Base-by-base conservation (phyloP, 2,888 invertebrate genomes). In the Argyresthia albistria region DNA sequence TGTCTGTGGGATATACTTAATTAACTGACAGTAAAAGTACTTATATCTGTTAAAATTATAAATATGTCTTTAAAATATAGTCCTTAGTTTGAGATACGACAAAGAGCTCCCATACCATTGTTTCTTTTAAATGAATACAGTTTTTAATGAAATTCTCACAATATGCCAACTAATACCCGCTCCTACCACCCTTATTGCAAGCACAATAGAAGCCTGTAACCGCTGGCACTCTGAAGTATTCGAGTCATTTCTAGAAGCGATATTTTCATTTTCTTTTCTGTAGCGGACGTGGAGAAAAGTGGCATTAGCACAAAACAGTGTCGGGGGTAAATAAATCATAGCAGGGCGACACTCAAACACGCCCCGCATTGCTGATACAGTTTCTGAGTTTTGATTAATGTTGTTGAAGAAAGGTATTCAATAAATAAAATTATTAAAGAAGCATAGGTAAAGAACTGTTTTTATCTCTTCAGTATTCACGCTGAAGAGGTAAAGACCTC, bases 281-380 rank as follows among this genome's bases (percentile, higher is more conserved):
- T 4, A 14, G 14, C 45, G 14, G 45, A 45, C 45, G 36, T 12
- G 36, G 12, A 35, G 35, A 48, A 48, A 48, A 48, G 36, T 14
- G 37, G 48, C 48, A 48, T 48, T 37, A 48, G 48, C 48, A 48
- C 48, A 48, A 39, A 48, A 48, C 48, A 48, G 36, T 36, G 48
- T 15, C 48, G 48, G 37, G 37, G 36, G 51, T 50, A 48, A 39
- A 58, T 58, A 57, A 58, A 58, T 58, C 58, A 58, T 58, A 52
- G 46, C 11, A 35, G 45, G 25, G 49, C 50, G 58, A 55, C 58
- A 58, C 54, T 49, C 36, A 9, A 51, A 54, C 46, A 35, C 37
- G 10, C 53, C 14, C 48, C 12, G 39, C 37, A 36, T 37, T 48
- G 14, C 25, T 46, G 46, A 46, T 46, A 46, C 46, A 25, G 46